Conservation (phyloP, 2,797 vertebrate species). For the Hybognathus amarus region DNA sequence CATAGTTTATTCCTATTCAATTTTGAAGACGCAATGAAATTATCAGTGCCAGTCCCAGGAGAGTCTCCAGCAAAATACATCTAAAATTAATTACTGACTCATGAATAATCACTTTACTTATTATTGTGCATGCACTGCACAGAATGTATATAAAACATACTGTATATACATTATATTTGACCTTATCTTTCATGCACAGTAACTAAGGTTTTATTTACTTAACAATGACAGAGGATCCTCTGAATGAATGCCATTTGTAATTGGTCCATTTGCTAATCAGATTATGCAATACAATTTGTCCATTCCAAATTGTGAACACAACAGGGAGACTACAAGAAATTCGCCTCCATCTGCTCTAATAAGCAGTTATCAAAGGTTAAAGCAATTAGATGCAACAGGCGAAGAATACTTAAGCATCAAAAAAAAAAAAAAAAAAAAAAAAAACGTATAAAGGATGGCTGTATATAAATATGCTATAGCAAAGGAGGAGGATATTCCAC, state of each 20-base stretch:
- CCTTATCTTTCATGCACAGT: neutral
- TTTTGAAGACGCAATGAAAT: neutral
- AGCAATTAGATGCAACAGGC: neutral
- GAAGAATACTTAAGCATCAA: neutral
- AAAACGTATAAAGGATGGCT: too few species aligned
- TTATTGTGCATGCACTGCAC: neutral
- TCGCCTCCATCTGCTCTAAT: too few species aligned
- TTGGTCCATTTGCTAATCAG: too few species aligned
- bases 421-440: too few species aligned
- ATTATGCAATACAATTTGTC: too few species aligned
- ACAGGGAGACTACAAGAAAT: neutral
- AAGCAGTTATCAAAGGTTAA: neutral
- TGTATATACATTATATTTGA: too few species aligned
- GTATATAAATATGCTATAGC: too few species aligned
- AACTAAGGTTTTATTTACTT: neutral
- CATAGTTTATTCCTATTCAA: neutral
- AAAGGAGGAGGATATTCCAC: too few species aligned
- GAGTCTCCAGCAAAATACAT: neutral
- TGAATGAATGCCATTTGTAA: too few species aligned
- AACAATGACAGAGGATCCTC: neutral
- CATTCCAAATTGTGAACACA: neutral
- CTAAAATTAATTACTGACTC: neutral
- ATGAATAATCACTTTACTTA: neutral
- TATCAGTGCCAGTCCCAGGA: too few species aligned
- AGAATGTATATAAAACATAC: neutral